These are phyloP conservation scores for Macrotis lagotis DNA, from an alignment of 2,113 vertebrate genomes.

Conservation along the genomic window DNA sequence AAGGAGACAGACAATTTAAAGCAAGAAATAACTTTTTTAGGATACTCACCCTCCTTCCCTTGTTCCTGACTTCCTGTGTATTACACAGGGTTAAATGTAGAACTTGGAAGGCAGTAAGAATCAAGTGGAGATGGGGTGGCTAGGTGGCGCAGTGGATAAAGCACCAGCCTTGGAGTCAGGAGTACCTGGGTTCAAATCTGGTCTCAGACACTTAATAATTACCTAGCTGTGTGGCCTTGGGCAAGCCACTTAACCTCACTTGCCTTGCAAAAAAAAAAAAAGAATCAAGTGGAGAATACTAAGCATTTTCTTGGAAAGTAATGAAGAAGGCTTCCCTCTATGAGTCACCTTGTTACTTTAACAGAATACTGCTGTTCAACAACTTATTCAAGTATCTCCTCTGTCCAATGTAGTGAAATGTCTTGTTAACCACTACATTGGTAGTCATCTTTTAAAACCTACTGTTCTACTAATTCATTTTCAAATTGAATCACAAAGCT, in stretches of 20 bases:
- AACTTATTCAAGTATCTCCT: neutral
- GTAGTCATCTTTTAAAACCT: neutral
- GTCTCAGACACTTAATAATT: too few species aligned
- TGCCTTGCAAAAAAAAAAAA: too few species aligned
- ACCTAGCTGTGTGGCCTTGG: too few species aligned
- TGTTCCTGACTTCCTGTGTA: neutral
- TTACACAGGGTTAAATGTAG: neutral
- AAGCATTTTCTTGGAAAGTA: neutral
- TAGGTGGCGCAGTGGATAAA: too few species aligned
- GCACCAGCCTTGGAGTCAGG: too few species aligned
- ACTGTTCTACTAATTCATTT: neutral
- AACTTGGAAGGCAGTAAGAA: neutral
- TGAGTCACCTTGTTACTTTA: neutral
- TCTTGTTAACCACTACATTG: neutral
- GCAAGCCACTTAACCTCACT: too few species aligned
- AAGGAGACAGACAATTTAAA: conserved; percentile 6
- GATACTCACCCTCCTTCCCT: neutral
- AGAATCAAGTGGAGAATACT: neutral
- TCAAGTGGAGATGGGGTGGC: too few species aligned
- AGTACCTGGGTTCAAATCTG: too few species aligned
- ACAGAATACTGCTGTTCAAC: neutral
- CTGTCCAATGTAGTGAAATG: neutral
- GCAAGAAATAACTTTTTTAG: neutral
- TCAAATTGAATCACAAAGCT: neutral
- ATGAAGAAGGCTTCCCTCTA: neutral